These are phyloP conservation scores for Chironomus riparius DNA, from an alignment of 2,888 invertebrate species.

Conservation along the genomic window DNA sequence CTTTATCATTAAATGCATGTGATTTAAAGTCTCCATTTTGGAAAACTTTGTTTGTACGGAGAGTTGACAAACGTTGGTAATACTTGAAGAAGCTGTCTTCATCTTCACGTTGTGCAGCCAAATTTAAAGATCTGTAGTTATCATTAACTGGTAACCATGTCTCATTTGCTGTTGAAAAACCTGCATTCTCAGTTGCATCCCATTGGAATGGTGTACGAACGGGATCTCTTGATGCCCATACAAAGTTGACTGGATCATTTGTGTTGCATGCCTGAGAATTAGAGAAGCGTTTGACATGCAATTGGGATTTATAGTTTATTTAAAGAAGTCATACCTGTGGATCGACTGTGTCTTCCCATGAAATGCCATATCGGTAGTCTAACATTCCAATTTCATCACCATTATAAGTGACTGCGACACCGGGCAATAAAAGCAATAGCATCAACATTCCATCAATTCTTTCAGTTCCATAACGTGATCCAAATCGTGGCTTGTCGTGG, in stretches of 20 bases:
- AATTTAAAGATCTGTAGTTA: constrained; percentile 50
- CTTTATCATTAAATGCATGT: constrained; percentile 46
- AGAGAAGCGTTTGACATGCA: constrained; percentile 39
- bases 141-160: constrained; percentile 64
- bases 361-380: constrained; percentile 39
- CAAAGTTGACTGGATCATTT: constrained; percentile 13
- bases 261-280: constrained; percentile 32
- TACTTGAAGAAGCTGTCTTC: constrained; percentile 47
- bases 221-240: constrained; percentile 55
- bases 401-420: constrained; percentile 78
- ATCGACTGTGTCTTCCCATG: constrained; percentile 43
- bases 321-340: constrained; percentile 37
- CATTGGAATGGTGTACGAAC: constrained; percentile 56
- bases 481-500: constrained; percentile 63
- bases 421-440: constrained; percentile 71
- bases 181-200: constrained; percentile 39
- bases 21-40: constrained; percentile 44
- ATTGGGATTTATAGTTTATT: not conserved
- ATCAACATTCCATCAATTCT: constrained; percentile 76
- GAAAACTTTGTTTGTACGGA: constrained; percentile 41
- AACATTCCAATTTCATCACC: constrained; percentile 64
- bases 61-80: constrained; percentile 44
- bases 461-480: constrained; percentile 55
- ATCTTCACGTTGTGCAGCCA: constrained; percentile 41
- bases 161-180: constrained; percentile 44